phyloP scores from a whole-genome alignment of 1,140 invertebrate genomes.

The Ostrea edulis region DNA sequence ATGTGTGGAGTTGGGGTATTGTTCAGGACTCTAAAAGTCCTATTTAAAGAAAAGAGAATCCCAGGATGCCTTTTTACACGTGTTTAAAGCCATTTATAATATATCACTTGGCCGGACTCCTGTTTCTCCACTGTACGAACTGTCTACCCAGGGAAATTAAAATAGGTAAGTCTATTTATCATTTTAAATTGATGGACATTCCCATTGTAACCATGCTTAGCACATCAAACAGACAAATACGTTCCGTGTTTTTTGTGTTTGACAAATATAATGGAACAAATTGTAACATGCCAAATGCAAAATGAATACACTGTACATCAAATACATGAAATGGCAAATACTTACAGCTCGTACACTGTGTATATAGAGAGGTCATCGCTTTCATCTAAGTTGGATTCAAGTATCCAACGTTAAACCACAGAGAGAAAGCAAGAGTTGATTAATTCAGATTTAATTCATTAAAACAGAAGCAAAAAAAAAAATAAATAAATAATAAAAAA shows the following conservation, averaged over 20 bases:
- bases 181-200: too few species aligned
- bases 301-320: too few species aligned
- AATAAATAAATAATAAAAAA: not conserved
- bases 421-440: not conserved
- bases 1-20: conserved; percentile 14
- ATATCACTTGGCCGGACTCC: conserved; percentile 1
- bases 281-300: too few species aligned
- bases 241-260: too few species aligned
- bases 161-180: not conserved
- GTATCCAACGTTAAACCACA: not conserved
- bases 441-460: not conserved
- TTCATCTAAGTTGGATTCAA: not conserved
- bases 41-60: not conserved
- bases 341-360: too few species aligned
- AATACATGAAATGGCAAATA: too few species aligned
- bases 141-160: conserved; percentile 15
- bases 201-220: too few species aligned
- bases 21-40: conserved; percentile 3
- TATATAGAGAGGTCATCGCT: not conserved
- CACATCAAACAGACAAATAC: too few species aligned
- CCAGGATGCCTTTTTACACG: not conserved
- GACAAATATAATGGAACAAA: too few species aligned
- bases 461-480: not conserved
- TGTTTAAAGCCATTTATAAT: not conserved
- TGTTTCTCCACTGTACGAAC: not conserved